These are phyloP conservation scores for Dolichallabes microphthalmus DNA, from an alignment of 2,113 vertebrate species.

Conservation along the genomic window DNA sequence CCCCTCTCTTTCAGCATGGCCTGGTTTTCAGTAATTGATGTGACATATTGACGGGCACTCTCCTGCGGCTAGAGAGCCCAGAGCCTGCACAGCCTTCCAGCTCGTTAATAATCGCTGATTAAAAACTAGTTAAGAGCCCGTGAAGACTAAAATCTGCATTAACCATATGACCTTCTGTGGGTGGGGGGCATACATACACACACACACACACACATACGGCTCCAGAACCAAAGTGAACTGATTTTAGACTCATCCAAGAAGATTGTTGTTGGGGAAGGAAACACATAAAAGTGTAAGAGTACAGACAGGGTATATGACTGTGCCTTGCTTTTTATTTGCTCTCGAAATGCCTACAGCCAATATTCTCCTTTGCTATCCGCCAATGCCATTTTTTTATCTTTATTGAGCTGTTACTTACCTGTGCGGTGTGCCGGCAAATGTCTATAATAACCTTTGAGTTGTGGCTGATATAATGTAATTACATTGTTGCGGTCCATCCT, in stretches of 20 bases:
- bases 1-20: constrained; percentile 40
- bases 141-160: constrained; percentile 86
- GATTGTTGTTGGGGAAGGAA: constrained; percentile 38
- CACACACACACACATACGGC: constrained; percentile 39
- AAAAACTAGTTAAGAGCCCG: constrained; percentile 90
- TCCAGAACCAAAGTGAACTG: constrained; percentile 55
- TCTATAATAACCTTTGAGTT: constrained; percentile 51
- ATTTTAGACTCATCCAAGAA: constrained; percentile 57
- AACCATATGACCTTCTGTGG: constrained; percentile 80
- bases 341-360: constrained; percentile 26
- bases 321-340: constrained; percentile 35
- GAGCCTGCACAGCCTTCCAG: constrained; percentile 69
- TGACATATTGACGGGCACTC: constrained; percentile 80
- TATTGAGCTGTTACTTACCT: constrained; percentile 48
- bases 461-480: constrained; percentile 54
- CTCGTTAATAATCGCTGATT: constrained; percentile 88
- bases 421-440: constrained; percentile 20
- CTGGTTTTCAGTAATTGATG: constrained; percentile 75
- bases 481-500: constrained; percentile 52
- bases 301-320: constrained; percentile 15
- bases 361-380: constrained; percentile 42
- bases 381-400: constrained; percentile 43
- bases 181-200: constrained; percentile 31
- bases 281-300: constrained; percentile 53
- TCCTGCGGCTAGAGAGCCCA: constrained; percentile 64